These are phyloP conservation scores for Artibeus lituratus DNA, from an alignment of 2,797 vertebrate species.

Conservation along the genomic window DNA sequence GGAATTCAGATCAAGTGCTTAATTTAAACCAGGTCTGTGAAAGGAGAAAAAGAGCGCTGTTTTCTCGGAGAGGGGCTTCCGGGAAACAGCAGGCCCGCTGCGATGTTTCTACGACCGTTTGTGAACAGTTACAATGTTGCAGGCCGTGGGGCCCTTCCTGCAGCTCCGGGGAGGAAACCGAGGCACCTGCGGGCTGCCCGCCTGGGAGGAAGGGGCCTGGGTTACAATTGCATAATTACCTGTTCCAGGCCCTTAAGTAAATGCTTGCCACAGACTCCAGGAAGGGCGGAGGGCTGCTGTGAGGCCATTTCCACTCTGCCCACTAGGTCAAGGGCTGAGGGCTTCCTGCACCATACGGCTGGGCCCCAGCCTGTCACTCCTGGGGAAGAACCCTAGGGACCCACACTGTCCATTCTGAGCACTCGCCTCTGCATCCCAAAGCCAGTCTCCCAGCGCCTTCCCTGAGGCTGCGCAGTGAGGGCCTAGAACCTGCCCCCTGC, in stretches of 20 bases:
- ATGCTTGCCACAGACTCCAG: too few species aligned
- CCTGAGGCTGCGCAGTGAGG: not conserved
- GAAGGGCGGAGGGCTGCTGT: not conserved
- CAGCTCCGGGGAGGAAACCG: not conserved
- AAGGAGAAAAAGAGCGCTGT: not conserved
- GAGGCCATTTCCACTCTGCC: too few species aligned
- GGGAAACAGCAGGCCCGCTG: accelerated
- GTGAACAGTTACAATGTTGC: not conserved
- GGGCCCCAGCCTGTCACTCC: not conserved
- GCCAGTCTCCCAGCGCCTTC: not conserved
- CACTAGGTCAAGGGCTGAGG: not conserved
- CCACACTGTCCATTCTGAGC: too few species aligned
- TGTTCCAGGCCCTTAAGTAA: too few species aligned
- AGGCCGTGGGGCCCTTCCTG: too few species aligned
- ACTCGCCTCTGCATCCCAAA: not conserved
- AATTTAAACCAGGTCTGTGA: not conserved
- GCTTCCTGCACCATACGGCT: accelerated
- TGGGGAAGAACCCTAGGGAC: not conserved
- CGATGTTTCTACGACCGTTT: not conserved
- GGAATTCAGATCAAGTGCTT: not conserved
- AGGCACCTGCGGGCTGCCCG: not conserved
- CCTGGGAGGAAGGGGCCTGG: not conserved
- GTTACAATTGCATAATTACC: too few species aligned
- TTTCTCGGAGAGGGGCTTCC: not conserved
- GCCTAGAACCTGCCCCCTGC: accelerated